Conservation (phyloP, 2,888 invertebrate species). For the Tenthredo amoena region DNA sequence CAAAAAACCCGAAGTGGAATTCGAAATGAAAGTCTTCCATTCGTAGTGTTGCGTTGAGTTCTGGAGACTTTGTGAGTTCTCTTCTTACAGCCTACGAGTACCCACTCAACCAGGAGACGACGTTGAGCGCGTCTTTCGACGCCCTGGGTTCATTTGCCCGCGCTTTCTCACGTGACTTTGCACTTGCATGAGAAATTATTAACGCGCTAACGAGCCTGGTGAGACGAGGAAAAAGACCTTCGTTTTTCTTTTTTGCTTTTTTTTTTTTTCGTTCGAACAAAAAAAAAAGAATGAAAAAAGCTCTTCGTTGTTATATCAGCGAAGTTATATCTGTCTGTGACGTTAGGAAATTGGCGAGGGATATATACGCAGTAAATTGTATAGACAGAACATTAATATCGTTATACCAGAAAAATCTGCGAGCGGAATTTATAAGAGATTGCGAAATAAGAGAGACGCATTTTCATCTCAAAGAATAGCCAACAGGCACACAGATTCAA, state of each 20-base stretch:
- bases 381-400: conserved; percentile 4
- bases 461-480: background rate
- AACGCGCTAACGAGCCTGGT: conserved; percentile 43
- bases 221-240: conserved; percentile 3
- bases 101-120: conserved; percentile 30
- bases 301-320: conserved; percentile 9
- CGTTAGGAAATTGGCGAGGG: background rate
- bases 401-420: background rate
- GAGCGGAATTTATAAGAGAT: background rate
- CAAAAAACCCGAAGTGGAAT: conserved; percentile 2
- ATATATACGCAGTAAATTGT: background rate
- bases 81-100: conserved; percentile 16
- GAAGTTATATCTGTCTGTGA: conserved; percentile 11
- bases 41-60: conserved; percentile 12
- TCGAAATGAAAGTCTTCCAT: conserved; percentile 33
- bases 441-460: background rate
- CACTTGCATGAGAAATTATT: conserved; percentile 35
- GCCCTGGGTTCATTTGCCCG: conserved; percentile 32
- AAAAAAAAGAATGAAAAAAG: background rate
- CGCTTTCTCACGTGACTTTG: conserved; percentile 39
- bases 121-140: conserved; percentile 45
- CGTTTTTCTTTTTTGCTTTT: background rate
- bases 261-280: background rate
- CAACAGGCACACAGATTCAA: background rate
- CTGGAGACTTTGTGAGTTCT: conserved; percentile 1